These are phyloP conservation scores for Cerastis rubricosa DNA, from an alignment of 2,888 invertebrate species.

Conservation along the genomic window DNA sequence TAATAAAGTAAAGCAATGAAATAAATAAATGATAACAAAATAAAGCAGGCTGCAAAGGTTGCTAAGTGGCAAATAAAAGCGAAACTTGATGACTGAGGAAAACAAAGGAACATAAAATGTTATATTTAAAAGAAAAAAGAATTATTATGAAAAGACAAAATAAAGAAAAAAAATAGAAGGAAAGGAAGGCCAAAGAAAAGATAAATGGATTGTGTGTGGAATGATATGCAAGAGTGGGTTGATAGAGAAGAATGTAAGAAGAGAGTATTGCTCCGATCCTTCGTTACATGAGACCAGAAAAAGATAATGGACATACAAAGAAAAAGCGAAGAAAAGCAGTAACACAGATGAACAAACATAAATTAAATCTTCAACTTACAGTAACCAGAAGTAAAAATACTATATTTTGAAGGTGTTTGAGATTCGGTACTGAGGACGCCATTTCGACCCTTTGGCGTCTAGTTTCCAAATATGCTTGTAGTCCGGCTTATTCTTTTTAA, in stretches of 20 bases:
- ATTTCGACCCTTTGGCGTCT: conserved; percentile 47
- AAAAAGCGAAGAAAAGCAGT: not conserved
- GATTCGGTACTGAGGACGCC: conserved; percentile 43
- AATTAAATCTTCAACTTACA: conserved; percentile 47
- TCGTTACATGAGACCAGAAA: not conserved
- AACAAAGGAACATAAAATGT: not conserved
- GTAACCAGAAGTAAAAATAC: conserved; percentile 43
- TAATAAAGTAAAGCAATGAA: not conserved
- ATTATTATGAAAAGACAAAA: not conserved
- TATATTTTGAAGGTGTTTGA: conserved; percentile 44
- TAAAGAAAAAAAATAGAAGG: not conserved
- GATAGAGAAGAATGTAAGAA: not conserved
- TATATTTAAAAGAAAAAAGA: not conserved
- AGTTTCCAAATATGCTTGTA: conserved; percentile 38
- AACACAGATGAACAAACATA: not conserved
- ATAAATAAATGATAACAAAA: not conserved
- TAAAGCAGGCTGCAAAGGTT: not conserved
- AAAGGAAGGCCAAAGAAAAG: not conserved
- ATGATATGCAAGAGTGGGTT: not conserved
- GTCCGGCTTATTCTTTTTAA: conserved; percentile 17
- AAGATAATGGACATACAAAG: too few relatives aligned
- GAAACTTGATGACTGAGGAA: not conserved
- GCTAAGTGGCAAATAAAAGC: not conserved
- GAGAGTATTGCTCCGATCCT: not conserved
- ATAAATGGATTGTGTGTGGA: not conserved